Evolutionary conservation across 2,797 vertebrate genomes (phyloP).

Genomic region (Aratinga solstitialis): DNA sequence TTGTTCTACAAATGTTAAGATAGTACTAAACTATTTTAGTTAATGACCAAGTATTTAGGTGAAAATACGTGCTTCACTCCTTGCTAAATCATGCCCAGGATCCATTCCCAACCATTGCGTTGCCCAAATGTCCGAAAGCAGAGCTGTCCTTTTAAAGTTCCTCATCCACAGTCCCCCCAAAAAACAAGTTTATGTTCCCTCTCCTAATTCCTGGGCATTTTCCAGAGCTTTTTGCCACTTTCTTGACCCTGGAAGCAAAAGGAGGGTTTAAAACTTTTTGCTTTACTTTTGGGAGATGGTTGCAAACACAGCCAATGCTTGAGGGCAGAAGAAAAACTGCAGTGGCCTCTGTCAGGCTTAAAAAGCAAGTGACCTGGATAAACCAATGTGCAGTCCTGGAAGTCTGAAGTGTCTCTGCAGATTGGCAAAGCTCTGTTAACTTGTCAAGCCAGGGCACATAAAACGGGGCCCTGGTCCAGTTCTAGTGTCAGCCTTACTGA

Average conservation of each 20-base stretch:
- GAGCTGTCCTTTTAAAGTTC: neutral
- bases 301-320: neutral
- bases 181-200: neutral
- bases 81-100: neutral
- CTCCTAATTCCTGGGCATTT: neutral
- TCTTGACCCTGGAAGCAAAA: neutral
- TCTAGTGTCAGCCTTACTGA: neutral
- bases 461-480: neutral
- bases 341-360: neutral
- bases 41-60: neutral
- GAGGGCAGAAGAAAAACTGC: neutral
- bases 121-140: neutral
- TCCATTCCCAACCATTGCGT: fast-evolving
- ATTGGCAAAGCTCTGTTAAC: neutral
- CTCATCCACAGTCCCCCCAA: neutral
- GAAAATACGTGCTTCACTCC: neutral
- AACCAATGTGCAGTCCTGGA: neutral
- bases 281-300: neutral
- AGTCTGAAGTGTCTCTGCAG: neutral
- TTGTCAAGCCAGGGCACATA: neutral
- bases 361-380: slow-evolving; percentile 1
- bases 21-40: neutral
- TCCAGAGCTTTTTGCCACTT: neutral
- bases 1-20: neutral
- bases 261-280: neutral